A percentile compares a stretch with the other conserved stretches of the same genome.
These are phyloP conservation scores for Poecile montanus DNA, from an alignment of 2,797 vertebrate genomes.

Conservation along the genomic window DNA sequence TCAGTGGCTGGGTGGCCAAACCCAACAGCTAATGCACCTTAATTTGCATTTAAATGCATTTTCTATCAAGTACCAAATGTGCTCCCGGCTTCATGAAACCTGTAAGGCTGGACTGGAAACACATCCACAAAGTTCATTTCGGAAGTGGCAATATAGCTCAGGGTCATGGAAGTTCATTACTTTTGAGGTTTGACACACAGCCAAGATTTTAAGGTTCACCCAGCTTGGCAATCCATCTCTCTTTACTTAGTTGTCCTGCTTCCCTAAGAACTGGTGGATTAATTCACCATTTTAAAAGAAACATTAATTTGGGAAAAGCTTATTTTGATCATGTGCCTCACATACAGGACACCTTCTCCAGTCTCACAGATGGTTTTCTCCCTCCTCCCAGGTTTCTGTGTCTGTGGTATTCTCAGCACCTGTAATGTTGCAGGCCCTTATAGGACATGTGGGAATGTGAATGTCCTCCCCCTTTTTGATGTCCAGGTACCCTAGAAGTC, in stretches of 20 bases:
- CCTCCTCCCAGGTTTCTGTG: neutral
- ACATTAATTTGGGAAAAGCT: neutral
- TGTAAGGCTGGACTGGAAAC: neutral
- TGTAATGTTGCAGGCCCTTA: neutral
- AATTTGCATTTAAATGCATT: neutral
- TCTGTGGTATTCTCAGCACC: neutral
- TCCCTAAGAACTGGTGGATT: neutral
- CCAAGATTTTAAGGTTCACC: conserved; percentile 33
- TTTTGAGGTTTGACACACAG: conserved; percentile 42
- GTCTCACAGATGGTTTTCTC: neutral
- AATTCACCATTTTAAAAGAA: neutral
- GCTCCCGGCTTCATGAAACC: neutral
- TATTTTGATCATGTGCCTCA: neutral
- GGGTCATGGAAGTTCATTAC: neutral
- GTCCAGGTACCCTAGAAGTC: neutral
- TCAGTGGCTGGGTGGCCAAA: neutral
- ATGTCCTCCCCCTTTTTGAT: neutral
- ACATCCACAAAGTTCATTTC: neutral
- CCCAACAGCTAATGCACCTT: neutral
- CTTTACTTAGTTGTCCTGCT: conserved; percentile 11
- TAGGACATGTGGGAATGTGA: neutral
- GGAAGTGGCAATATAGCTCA: conserved; percentile 18
- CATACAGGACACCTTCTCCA: neutral
- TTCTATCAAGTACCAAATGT: neutral
- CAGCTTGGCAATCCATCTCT: neutral